Evolutionary conservation across 2,888 invertebrate species (phyloP), one percentile per base, ranked within the genome.

Genomic region (Actias luna): DNA sequence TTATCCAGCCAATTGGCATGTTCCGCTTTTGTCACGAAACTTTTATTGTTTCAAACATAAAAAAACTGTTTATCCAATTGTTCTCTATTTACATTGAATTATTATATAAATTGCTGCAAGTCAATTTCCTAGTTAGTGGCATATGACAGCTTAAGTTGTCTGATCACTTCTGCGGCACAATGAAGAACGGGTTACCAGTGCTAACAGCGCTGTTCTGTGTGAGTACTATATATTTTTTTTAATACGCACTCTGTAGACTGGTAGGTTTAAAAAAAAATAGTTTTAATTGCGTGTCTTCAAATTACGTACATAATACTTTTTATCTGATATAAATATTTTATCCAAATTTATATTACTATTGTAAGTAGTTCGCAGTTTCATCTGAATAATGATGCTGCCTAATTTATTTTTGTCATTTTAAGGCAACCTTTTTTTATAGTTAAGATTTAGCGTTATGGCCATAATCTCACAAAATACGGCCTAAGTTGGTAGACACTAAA

Each of bases 51-150:
- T 29, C 1, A 27, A 52, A 52, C 29, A 52, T 7, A 29, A 25
- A 27, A 42, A 25, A 52, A 5, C 16, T 52, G 52, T 52, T 52
- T 52, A 29, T 25, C 27, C 52, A 52, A 52, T 27, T 52, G 52
- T 27, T 52, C n/a, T 27, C 22, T 52, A 16, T 52, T 27, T 52
- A 27, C 52, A 14, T 7, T 18, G 29, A 16, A 16, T n/a, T 25
- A 16, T 29, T 27, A 52, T 52, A 27, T 52, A 52, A 52, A 27
- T 14, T 27, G 52, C 12, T 27, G 10, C 8, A 27, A 27, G 4
- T 27, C 27, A 27, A 52, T 52, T 52, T 52, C 29, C 29, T 29
- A 29, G 27, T 52, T 29, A 52, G 52, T 52, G 25, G 18, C 0
- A 14, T 22, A 46, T 16, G 18, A 52, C 27, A 52, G n/a, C 14